phyloP scores from a whole-genome alignment of 1,140 invertebrate genomes.

The Aphelinus atriplicis region DNA sequence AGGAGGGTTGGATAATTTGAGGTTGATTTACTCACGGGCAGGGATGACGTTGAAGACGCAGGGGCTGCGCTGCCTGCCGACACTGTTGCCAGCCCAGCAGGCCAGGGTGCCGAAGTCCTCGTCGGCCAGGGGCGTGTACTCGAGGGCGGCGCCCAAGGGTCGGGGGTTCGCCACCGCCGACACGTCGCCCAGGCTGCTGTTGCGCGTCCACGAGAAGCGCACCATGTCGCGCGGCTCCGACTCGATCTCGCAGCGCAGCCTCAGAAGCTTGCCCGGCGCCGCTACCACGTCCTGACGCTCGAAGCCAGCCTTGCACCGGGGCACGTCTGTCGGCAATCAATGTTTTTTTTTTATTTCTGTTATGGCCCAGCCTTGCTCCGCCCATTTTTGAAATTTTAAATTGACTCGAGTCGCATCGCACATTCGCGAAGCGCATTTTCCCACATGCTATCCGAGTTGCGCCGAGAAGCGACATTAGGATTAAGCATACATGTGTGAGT shows the following conservation, averaged over 20 bases:
- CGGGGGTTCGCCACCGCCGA: constrained; percentile 67
- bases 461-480: no score
- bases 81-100: constrained; percentile 86
- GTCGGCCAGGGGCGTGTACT: constrained; percentile 71
- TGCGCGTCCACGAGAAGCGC: constrained; percentile 83
- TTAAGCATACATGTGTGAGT: no score
- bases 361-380: no score
- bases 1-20: background rate
- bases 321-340: constrained; percentile 64
- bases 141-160: constrained; percentile 73
- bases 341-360: constrained; percentile 7
- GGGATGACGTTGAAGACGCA: constrained; percentile 84
- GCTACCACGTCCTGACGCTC: constrained; percentile 70
- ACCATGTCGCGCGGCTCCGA: constrained; percentile 76
- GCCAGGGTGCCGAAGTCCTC: constrained; percentile 83
- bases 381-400: no score
- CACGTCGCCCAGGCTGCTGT: constrained; percentile 75
- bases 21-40: constrained; percentile 73
- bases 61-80: constrained; percentile 81
- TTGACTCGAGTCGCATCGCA: no score
- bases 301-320: constrained; percentile 70
- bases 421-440: no score
- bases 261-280: constrained; percentile 70
- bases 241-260: constrained; percentile 82
- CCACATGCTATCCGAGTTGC: no score